Evolutionary conservation across 2,113 vertebrate genomes (phyloP), one percentile per base, ranked within the genome.

Genomic region (Mellivora capensis): DNA sequence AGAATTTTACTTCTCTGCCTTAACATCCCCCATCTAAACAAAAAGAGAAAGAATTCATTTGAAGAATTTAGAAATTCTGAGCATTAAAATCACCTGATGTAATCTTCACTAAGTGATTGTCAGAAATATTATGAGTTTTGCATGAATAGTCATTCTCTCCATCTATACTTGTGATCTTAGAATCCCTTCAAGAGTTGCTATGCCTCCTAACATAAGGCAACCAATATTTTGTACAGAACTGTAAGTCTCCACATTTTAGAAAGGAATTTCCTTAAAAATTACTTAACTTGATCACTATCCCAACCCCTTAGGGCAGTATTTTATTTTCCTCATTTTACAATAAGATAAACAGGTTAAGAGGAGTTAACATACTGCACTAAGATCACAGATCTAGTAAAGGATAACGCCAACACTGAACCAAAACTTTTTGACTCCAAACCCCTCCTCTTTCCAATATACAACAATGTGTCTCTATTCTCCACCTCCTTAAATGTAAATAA

Each of bases 171-270:
- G 10, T 39, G 4, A 92, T 39, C 34, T n/a, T 92, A 4, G 77
- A 94, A 89, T 49, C 44, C 89, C 80, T 96, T 84, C 47, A 92
- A 84, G n/a, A 90, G 72, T 39, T 96, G 25, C 49, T 88, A 31
- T 59, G 37, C 13, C 69, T 84, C 27, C 42, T 84, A 81, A 59
- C 37, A 64, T 59, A 92, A 86, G 17, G 76, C 31, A 87, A 82
- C 12, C 74, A 86, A 49, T 83, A 83, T 59, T 47, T 7, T 7
- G n/a, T 49, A 79, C 21, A 89, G 34, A 95, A 92, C 21, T 52
- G 83, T 23, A 79, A 64, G 39, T 11, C 2, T 94, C 37, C 29
- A 95, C 29, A 76, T 74, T 90, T 93, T 88, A 52, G 10, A 85
- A 93, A 93, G 27, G 13, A 64, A 88, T 59, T 80, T 88, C 39